Conservation (phyloP, 2,888 invertebrate genomes). For the Diploptera punctata region DNA sequence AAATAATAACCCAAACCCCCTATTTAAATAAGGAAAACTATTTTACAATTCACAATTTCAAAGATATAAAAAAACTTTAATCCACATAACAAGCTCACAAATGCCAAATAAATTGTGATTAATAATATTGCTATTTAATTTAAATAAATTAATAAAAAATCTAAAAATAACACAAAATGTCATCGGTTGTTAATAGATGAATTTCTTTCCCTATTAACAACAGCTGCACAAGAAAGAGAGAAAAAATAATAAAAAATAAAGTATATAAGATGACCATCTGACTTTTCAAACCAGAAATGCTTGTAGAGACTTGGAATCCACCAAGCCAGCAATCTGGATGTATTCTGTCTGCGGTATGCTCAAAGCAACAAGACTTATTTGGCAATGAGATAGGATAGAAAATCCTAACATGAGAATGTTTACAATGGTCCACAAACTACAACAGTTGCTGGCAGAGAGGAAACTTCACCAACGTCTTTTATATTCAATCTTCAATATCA, state of each 20-base stretch:
- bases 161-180: too few species aligned
- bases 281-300: constrained; percentile 27
- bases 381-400: too few species aligned
- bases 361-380: constrained; percentile 14
- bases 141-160: constrained; percentile 23
- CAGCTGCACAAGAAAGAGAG: constrained; percentile 21
- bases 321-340: constrained; percentile 33
- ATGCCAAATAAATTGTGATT: background rate
- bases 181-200: too few species aligned
- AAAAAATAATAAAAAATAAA: background rate
- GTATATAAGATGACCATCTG: background rate
- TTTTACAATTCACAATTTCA: background rate
- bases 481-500: too few species aligned
- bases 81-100: background rate
- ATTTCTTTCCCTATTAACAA: too few species aligned
- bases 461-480: too few species aligned
- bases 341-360: background rate
- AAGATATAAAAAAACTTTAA: background rate
- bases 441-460: too few species aligned
- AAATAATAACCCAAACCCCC: background rate
- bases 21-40: background rate
- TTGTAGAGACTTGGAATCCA: constrained; percentile 22
- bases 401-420: too few species aligned
- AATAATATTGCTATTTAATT: too few species aligned
- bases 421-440: too few species aligned